phyloP scores from a whole-genome alignment of 2,797 vertebrate species.

The Chromis chromis region DNA sequence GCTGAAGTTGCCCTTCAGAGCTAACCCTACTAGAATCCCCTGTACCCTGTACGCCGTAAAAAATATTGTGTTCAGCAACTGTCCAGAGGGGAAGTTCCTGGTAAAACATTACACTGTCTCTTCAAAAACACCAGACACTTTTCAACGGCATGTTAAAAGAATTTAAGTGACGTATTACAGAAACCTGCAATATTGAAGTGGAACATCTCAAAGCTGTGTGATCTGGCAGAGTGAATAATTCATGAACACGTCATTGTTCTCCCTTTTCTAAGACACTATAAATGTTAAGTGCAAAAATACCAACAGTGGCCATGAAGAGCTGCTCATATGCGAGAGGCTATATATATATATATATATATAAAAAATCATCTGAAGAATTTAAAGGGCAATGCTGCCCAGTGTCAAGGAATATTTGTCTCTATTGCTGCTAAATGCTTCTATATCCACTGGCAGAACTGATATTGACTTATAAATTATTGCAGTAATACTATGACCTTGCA shows the following conservation, averaged over 20 bases:
- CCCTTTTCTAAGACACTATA: slow-evolving; percentile 19
- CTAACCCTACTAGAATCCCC: too few relatives aligned
- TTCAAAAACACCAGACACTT: slow-evolving; percentile 46
- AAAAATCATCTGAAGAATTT: neutral
- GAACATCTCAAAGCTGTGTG: slow-evolving; percentile 33
- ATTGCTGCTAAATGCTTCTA: too few relatives aligned
- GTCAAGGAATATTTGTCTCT: too few relatives aligned
- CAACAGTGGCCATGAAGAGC: slow-evolving; percentile 5
- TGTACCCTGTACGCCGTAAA: too few relatives aligned
- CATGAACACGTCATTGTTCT: slow-evolving; percentile 24
- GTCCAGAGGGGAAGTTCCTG: neutral
- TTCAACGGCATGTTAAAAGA: slow-evolving; percentile 51
- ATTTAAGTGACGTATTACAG: slow-evolving; percentile 40
- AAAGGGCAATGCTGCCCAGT: slow-evolving; percentile 8
- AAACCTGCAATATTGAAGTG: slow-evolving; percentile 13
- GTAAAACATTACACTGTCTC: slow-evolving; percentile 22
- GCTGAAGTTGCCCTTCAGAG: too few relatives aligned
- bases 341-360: neutral
- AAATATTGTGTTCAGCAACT: neutral
- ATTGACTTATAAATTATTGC: too few relatives aligned
- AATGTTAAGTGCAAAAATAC: slow-evolving; percentile 34
- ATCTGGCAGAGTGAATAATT: slow-evolving; percentile 35
- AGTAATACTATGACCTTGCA: too few relatives aligned
- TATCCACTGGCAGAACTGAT: too few relatives aligned
- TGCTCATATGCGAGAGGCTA: neutral